These are phyloP conservation scores for Andrena cerasifolii DNA, from an alignment of 1,140 invertebrate species.

Conservation along the genomic window DNA sequence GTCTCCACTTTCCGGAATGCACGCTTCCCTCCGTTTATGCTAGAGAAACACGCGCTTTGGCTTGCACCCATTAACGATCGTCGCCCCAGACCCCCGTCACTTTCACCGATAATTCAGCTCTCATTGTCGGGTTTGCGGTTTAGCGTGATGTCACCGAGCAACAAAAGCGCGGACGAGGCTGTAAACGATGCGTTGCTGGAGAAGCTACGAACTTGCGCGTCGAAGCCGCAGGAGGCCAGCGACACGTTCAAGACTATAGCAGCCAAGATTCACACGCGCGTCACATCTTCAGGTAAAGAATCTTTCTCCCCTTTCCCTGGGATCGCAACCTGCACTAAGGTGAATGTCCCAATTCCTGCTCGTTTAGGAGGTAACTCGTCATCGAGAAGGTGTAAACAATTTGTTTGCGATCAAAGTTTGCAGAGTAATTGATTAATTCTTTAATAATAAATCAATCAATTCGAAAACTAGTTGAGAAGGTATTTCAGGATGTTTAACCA, in stretches of 20 bases:
- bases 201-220: slow-evolving; percentile 72
- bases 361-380: no score
- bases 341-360: no score
- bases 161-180: slow-evolving; percentile 73
- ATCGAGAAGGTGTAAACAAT: no score
- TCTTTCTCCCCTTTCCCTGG: neutral
- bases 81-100: neutral
- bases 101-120: slow-evolving; percentile 45
- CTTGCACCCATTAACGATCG: slow-evolving; percentile 9
- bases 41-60: slow-evolving; percentile 7
- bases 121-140: slow-evolving; percentile 56
- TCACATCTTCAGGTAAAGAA: slow-evolving; percentile 82
- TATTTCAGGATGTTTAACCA: no score
- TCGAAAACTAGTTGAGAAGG: no score
- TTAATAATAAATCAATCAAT: no score
- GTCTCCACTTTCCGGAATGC: no score
- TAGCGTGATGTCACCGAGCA: slow-evolving; percentile 74
- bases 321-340: no score
- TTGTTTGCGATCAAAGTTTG: no score
- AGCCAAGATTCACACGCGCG: slow-evolving; percentile 82
- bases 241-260: slow-evolving; percentile 82
- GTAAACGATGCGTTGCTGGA: slow-evolving; percentile 77
- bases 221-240: slow-evolving; percentile 80
- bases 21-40: no score
- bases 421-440: no score